Conservation (phyloP, 2,113 vertebrate species). For the Ailuropoda melanoleuca region DNA sequence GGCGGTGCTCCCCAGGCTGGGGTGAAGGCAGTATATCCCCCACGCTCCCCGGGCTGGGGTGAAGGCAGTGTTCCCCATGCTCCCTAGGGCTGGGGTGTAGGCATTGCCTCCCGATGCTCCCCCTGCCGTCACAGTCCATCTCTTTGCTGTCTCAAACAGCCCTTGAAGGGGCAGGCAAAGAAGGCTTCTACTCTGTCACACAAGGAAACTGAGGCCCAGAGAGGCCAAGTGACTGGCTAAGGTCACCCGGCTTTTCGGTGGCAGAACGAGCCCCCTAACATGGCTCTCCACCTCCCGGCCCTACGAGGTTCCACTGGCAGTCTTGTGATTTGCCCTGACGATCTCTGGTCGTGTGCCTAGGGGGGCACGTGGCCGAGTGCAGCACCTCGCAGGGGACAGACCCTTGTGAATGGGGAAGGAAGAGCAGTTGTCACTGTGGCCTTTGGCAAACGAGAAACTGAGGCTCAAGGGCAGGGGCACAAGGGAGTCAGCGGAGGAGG, state of each 20-base stretch:
- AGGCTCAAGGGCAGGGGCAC: background rate
- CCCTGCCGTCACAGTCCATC: background rate
- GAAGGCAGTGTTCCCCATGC: too few species aligned
- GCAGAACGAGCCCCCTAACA: background rate
- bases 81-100: background rate
- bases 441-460: background rate
- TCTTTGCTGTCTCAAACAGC: background rate
- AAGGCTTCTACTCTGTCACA: rapidly evolving
- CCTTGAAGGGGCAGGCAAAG: background rate
- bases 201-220: background rate
- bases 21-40: background rate
- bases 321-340: rapidly evolving
- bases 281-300: background rate
- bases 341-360: background rate
- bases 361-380: background rate
- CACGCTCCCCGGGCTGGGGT: background rate
- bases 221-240: background rate
- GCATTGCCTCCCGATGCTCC: background rate
- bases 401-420: rapidly evolving
- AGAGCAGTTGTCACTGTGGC: background rate
- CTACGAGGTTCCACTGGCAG: rapidly evolving
- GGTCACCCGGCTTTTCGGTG: background rate
- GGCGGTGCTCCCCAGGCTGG: too few species aligned
- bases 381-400: rapidly evolving
- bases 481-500: rapidly evolving